A percentile compares a stretch with the other conserved stretches of the same genome.
Evolutionary conservation across 1,140 invertebrate species (phyloP).

Genomic region (Drusus annulatus): DNA sequence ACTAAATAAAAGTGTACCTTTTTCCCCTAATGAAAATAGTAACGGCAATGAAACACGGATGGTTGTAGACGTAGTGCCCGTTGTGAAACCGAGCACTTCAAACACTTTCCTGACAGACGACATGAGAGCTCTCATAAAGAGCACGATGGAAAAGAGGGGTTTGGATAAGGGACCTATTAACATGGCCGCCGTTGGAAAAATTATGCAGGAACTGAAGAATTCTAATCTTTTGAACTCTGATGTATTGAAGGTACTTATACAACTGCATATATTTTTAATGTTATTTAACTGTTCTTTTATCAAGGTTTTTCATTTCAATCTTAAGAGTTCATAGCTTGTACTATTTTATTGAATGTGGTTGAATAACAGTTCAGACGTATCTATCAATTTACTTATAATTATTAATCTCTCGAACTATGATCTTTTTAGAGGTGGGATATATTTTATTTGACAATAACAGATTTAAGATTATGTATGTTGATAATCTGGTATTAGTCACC

Average conservation of each 20-base stretch:
- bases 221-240: constrained; percentile 12
- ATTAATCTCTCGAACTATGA: no score
- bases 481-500: no score
- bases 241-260: background rate
- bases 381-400: no score
- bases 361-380: no score
- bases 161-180: constrained; percentile 47
- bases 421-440: no score
- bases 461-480: no score
- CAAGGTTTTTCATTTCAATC: no score
- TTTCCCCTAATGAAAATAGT: constrained; percentile 11
- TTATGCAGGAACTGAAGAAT: constrained; percentile 51
- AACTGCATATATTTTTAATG: no score
- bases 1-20: background rate
- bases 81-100: constrained; percentile 11
- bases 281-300: no score
- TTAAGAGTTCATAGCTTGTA: no score
- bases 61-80: background rate
- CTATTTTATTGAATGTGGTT: no score
- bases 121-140: constrained; percentile 31
- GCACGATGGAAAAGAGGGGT: constrained; percentile 16
- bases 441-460: no score
- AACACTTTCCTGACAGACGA: constrained; percentile 3
- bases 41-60: background rate
- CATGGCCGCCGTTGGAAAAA: constrained; percentile 41